Conservation (phyloP, 2,113 vertebrate species). For the Rhinopithecus roxellana region DNA sequence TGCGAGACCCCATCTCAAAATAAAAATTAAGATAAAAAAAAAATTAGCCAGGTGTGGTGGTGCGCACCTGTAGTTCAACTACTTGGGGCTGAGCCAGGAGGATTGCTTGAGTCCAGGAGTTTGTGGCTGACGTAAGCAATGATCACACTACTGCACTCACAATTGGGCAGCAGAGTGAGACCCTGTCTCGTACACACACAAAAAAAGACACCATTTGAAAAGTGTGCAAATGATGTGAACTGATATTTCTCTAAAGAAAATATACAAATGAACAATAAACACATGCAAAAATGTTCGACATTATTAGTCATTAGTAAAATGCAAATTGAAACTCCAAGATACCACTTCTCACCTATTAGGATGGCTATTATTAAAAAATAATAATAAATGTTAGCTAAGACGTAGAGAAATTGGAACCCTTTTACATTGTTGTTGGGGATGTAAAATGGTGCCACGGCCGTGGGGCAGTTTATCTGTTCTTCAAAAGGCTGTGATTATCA, state of each 20-base stretch:
- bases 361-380: background rate
- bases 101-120: too few species aligned
- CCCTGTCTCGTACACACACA: too few species aligned
- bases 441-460: background rate
- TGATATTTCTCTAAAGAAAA: background rate
- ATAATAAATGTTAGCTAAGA: background rate
- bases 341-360: background rate
- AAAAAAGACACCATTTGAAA: background rate
- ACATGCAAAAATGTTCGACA: background rate
- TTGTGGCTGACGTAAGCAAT: too few species aligned
- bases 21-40: too few species aligned
- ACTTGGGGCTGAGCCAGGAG: too few species aligned
- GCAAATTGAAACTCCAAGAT: background rate
- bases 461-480: background rate
- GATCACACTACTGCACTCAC: too few species aligned
- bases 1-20: too few species aligned
- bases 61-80: too few species aligned
- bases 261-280: background rate
- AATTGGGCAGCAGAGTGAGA: too few species aligned
- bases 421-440: background rate
- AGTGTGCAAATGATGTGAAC: background rate
- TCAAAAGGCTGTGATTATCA: background rate
- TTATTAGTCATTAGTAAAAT: background rate
- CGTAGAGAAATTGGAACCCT: background rate
- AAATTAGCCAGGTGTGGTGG: too few species aligned